A percentile compares a stretch with the other conserved stretches of the same genome.
phyloP scores from a whole-genome alignment of 2,888 invertebrate genomes.

The Oegoconia quadripuncta region DNA sequence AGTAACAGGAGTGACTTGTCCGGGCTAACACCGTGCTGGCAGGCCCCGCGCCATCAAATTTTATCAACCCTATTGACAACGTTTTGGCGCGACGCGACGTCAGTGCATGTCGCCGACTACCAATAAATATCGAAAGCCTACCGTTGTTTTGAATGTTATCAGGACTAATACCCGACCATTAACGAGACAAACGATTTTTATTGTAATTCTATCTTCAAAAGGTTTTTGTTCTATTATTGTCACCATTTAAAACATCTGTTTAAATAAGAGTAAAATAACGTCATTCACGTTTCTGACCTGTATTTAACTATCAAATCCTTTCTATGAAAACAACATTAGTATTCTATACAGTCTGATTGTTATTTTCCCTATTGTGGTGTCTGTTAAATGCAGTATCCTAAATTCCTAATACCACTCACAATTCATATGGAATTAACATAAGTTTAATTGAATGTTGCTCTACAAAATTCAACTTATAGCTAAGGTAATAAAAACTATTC shows the following conservation, averaged over 20 bases:
- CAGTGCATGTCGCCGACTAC: constrained; percentile 38
- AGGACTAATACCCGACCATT: constrained; percentile 19
- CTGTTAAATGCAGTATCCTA: constrained; percentile 23
- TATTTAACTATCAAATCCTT: not conserved
- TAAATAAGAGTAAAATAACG: constrained; percentile 4
- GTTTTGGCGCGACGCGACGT: constrained; percentile 58
- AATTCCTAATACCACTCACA: constrained; percentile 45
- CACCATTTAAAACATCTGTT: constrained; percentile 4
- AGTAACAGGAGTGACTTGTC: constrained; percentile 45
- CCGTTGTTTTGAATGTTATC: constrained; percentile 14
- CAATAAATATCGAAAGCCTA: constrained; percentile 32
- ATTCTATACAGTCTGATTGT: too few species aligned
- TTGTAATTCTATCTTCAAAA: not conserved
- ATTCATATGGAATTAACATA: constrained; percentile 38
- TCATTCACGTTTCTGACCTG: not conserved
- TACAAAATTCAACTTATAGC: constrained; percentile 23
- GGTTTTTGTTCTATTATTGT: not conserved
- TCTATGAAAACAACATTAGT: not conserved
- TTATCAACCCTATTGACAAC: constrained; percentile 65
- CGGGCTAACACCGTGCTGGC: constrained; percentile 33
- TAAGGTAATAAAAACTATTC: constrained; percentile 23
- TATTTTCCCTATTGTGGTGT: not conserved
- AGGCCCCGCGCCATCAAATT: constrained; percentile 55
- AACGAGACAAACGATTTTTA: constrained; percentile 8
- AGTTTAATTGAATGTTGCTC: constrained; percentile 33